These are phyloP conservation scores for Psococerastis gibbosa DNA, from an alignment of 2,888 invertebrate species.

Conservation along the genomic window DNA sequence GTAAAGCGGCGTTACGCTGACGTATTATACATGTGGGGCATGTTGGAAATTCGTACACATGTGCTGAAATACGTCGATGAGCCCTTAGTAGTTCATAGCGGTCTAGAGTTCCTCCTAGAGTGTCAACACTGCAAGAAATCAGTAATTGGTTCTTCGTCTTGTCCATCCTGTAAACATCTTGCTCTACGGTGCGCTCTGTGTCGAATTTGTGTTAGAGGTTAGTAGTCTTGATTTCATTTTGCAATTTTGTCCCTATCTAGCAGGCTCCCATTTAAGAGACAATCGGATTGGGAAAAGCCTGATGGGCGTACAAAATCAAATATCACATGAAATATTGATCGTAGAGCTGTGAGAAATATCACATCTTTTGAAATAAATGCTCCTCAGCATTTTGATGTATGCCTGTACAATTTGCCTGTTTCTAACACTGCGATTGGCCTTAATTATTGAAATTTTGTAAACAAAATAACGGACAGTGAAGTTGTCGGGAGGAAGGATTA, in stretches of 20 bases:
- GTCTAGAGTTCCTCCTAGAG: conserved; percentile 53
- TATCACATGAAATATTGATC: too few relatives aligned
- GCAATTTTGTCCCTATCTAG: too few relatives aligned
- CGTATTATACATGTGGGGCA: conserved; percentile 66
- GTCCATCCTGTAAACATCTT: conserved; percentile 49
- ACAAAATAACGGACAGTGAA: too few relatives aligned
- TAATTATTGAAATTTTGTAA: too few relatives aligned
- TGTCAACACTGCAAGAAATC: conserved; percentile 50
- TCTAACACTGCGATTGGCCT: neutral
- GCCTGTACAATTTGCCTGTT: neutral
- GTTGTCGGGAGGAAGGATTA: too few relatives aligned
- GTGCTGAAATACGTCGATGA: conserved; percentile 40
- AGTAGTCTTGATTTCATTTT: too few relatives aligned
- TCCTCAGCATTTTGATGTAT: too few relatives aligned
- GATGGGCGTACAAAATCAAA: too few relatives aligned
- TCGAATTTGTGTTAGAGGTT: conserved; percentile 64
- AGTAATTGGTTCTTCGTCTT: conserved; percentile 43
- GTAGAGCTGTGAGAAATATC: too few relatives aligned
- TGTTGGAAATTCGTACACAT: conserved; percentile 57
- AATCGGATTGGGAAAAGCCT: too few relatives aligned
- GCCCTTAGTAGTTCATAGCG: conserved; percentile 29
- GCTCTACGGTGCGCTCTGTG: conserved; percentile 70
- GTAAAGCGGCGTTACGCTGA: conserved; percentile 80
- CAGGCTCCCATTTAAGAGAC: too few relatives aligned
- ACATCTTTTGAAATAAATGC: too few relatives aligned